Percentiles rank a stretch among this genome's conserved stretches.
Evolutionary conservation across 2,888 invertebrate genomes (phyloP).

Genomic region (Lepas anatifera): DNA sequence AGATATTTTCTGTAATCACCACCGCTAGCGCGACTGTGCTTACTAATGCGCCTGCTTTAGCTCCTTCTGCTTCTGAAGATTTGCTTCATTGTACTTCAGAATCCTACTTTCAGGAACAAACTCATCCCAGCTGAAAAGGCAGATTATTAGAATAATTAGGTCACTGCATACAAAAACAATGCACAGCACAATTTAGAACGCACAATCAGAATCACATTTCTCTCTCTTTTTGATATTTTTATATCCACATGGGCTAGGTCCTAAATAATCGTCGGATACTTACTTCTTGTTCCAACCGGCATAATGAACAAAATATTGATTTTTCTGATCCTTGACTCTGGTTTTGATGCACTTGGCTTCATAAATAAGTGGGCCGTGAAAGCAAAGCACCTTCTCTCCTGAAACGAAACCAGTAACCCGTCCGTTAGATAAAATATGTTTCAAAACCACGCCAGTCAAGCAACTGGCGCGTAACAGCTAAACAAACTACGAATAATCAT

Average conservation of each 20-base stretch:
- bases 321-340: constrained; percentile 69
- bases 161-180: background rate
- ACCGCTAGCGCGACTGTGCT: too few relatives aligned
- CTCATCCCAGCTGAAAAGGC: constrained; percentile 39
- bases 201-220: background rate
- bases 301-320: constrained; percentile 88
- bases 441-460: too few relatives aligned
- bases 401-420: too few relatives aligned
- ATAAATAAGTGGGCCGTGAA: constrained; percentile 89
- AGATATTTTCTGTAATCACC: too few relatives aligned
- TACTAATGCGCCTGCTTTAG: constrained; percentile 56
- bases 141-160: background rate
- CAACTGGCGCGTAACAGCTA: too few relatives aligned
- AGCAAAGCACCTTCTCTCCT: constrained; percentile 65
- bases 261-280: constrained; percentile 18
- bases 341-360: constrained; percentile 91
- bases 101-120: constrained; percentile 82
- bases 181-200: background rate
- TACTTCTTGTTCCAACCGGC: constrained; percentile 98
- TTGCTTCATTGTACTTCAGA: constrained; percentile 77
- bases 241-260: background rate
- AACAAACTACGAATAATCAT: too few relatives aligned
- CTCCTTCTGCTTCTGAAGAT: constrained; percentile 76
- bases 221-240: background rate
- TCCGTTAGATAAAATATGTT: too few relatives aligned